Conservation (phyloP, 2,797 vertebrate species). For the Mormyrus hasselquistii region DNA sequence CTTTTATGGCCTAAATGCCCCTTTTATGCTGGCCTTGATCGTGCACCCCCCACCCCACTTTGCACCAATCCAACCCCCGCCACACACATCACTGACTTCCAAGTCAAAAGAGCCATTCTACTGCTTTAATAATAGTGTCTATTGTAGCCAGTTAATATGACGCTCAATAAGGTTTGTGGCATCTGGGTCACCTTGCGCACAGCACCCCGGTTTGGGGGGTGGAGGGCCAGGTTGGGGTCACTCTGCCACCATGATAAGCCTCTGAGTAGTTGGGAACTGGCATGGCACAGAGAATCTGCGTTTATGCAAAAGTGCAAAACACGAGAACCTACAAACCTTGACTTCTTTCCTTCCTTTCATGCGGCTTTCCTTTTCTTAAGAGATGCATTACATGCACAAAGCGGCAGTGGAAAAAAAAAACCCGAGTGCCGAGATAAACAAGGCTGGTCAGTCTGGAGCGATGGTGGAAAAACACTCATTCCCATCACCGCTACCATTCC, state of each 20-base stretch:
- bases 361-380: not conserved
- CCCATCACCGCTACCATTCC: not conserved
- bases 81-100: slow-evolving; percentile 11
- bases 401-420: not conserved
- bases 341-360: not conserved
- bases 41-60: not conserved
- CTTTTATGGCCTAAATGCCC: slow-evolving; percentile 26
- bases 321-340: not conserved
- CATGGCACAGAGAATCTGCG: not conserved
- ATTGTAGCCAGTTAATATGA: slow-evolving; percentile 23
- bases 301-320: not conserved
- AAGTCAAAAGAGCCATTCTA: slow-evolving; percentile 27
- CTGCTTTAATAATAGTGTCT: slow-evolving; percentile 22
- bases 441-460: not conserved
- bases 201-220: not conserved
- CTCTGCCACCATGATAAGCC: not conserved
- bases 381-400: not conserved
- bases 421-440: not conserved
- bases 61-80: slow-evolving; percentile 2
- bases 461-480: not conserved
- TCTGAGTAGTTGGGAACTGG: not conserved
- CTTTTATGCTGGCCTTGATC: slow-evolving; percentile 3
- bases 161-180: slow-evolving; percentile 8
- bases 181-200: slow-evolving; percentile 22
- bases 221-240: not conserved